These are phyloP conservation scores for Ctenosaura bakeri DNA, from an alignment of 2,797 vertebrate species.

Conservation along the genomic window DNA sequence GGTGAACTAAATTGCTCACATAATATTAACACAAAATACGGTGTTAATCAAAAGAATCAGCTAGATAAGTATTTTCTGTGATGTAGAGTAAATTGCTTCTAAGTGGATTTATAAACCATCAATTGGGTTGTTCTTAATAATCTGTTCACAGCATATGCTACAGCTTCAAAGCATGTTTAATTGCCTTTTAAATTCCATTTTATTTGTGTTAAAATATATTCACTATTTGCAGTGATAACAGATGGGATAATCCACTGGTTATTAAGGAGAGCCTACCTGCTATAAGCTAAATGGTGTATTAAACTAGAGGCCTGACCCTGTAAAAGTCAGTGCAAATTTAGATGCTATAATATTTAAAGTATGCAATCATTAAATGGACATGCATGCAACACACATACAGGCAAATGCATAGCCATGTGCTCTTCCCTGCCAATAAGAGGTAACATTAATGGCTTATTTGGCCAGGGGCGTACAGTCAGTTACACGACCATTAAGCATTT, in stretches of 20 bases:
- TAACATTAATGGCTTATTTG: background rate
- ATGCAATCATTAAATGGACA: background rate
- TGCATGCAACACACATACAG: background rate
- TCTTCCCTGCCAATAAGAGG: conserved; percentile 13
- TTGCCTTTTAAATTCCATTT: background rate
- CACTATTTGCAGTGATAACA: conserved; percentile 14
- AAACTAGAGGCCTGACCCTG: background rate
- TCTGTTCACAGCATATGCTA: conserved; percentile 22
- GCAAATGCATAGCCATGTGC: conserved; percentile 8
- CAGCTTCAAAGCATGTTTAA: conserved; percentile 28
- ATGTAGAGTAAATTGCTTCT: conserved; percentile 23
- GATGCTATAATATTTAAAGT: conserved; percentile 1
- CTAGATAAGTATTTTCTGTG: conserved; percentile 24
- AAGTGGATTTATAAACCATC: conserved; percentile 20
- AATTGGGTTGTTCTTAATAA: conserved; percentile 14
- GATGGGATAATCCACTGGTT: background rate
- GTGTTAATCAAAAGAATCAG: conserved; percentile 11
- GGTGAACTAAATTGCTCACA: background rate
- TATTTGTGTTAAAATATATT: conserved; percentile 18
- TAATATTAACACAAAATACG: conserved; percentile 12
- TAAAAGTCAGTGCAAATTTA: conserved; percentile 6
- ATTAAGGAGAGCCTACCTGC: conserved; percentile 3
- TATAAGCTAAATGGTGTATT: conserved; percentile 13
- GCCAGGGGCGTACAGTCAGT: background rate
- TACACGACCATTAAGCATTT: background rate